Base-by-base conservation (phyloP, 1,140 invertebrate genomes). In the Micrasema minimum region DNA sequence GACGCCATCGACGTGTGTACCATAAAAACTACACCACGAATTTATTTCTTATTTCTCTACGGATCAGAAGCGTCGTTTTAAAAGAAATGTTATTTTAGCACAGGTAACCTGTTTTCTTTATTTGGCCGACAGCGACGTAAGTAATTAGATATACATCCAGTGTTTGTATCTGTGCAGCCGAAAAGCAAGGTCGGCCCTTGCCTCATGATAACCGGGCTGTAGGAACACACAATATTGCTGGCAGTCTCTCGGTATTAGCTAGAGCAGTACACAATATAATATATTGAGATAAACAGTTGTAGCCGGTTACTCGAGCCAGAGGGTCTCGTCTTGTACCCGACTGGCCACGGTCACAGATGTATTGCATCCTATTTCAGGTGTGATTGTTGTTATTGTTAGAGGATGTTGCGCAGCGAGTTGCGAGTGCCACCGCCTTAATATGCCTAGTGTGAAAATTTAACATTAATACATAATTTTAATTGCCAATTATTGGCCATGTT, bases 181-280 rank as follows among this genome's bases (percentile, higher is more conserved):
- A 59, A 59, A 59, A 59, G 37, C 55, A 41, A 59, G 55, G 55
- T 59, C 55, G 55, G 37, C 55, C 55, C 55, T 23, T n/a, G n/a
- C 37, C 55, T 59, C 7, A 31, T 59, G 55, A 41, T 16, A 35
- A 16, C 55, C 14, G 37, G 18, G 55, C 38, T 41, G 55, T 59
- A 26, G 51, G 51, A 37, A 55, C 37, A 18, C n/a, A n/a, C n/a
- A n/a, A n/a, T n/a, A 38, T 16, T 14, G 26, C 6, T 18, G 35
- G 23, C 35, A 16, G 55, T 59, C 55, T 10, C 55, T 59, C 18
- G 35, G 9, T 14, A 12, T 2, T 38, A 20, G 14, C 55, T 31
- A 6, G 37, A 22, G 18, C 22, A 59, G 55, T 59, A 38, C n/a
- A n/a, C n/a, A n/a, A n/a, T n/a, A n/a, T n/a, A n/a, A n/a, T n/a